phyloP scores from a whole-genome alignment of 2,888 invertebrate species.

The Drosophila parthenogenetica region DNA sequence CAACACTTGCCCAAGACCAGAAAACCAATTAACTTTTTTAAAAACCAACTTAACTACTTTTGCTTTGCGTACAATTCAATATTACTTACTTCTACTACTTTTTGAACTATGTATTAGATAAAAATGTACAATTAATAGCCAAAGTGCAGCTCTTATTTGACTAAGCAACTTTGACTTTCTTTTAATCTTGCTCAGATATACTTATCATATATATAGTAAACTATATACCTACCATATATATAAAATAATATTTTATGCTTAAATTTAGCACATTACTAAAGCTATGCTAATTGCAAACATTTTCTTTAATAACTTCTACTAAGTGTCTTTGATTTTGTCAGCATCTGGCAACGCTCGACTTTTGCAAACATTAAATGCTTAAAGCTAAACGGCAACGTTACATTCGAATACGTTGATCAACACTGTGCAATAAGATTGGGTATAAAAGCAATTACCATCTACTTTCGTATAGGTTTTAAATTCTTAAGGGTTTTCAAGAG shows the following conservation, averaged over 20 bases:
- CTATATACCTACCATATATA: not conserved
- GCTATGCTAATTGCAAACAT: constrained; percentile 21
- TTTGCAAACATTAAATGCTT: not conserved
- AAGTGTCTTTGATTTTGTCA: not conserved
- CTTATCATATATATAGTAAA: constrained; percentile 8
- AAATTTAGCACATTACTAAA: constrained; percentile 19
- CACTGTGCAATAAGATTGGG: constrained; percentile 3
- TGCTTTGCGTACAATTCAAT: constrained; percentile 49
- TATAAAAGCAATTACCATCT: too few relatives aligned
- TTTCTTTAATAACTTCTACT: constrained; percentile 3
- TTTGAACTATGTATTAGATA: constrained; percentile 1
- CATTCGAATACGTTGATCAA: not conserved
- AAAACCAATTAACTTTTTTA: constrained; percentile 20
- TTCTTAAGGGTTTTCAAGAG: too few relatives aligned
- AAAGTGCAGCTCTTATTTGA: constrained; percentile 37
- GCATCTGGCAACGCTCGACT: constrained; percentile 12
- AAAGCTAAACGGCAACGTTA: not conserved
- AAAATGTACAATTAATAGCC: not conserved
- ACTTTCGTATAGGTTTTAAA: too few relatives aligned
- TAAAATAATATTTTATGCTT: constrained; percentile 30
- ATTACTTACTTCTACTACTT: constrained; percentile 10
- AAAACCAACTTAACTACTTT: constrained; percentile 23
- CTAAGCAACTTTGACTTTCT: constrained; percentile 23
- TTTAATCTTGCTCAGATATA: constrained; percentile 19
- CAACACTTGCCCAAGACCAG: constrained; percentile 27